Evolutionary conservation across 2,888 invertebrate genomes (phyloP).

Genomic region (Hyposoter didymator): DNA sequence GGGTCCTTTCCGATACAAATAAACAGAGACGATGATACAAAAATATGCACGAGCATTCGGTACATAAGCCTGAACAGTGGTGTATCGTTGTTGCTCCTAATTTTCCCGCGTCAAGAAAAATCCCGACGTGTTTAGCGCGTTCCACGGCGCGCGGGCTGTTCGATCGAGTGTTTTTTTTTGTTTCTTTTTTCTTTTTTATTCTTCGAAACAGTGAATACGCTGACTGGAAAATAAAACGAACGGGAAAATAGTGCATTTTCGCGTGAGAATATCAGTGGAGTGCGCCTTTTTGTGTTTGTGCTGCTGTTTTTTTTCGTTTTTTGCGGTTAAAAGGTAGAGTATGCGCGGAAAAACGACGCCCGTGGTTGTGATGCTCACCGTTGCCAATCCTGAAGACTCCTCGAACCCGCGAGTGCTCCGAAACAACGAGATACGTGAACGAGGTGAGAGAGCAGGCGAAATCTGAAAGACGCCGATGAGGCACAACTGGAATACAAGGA

Average conservation of each 20-base stretch:
- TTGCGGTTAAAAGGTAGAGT: constrained; percentile 51
- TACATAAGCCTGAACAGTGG: constrained; percentile 10
- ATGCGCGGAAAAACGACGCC: constrained; percentile 68
- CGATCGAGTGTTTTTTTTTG: constrained; percentile 6
- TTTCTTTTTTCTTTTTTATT: not conserved
- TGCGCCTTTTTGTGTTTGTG: constrained; percentile 7
- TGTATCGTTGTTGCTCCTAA: constrained; percentile 23
- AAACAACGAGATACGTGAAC: constrained; percentile 66
- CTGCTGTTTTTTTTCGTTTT: not conserved
- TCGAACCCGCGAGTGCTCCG: constrained; percentile 63
- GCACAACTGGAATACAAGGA: constrained; percentile 57
- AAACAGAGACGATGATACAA: not conserved
- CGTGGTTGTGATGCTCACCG: constrained; percentile 59
- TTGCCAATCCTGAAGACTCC: constrained; percentile 50
- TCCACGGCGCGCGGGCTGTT: not conserved
- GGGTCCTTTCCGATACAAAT: constrained; percentile 39
- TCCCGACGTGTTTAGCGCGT: constrained; percentile 23
- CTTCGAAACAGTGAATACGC: constrained; percentile 2
- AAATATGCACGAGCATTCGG: not conserved
- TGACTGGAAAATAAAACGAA: not conserved
- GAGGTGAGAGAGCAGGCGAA: constrained; percentile 52
- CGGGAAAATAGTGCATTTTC: not conserved
- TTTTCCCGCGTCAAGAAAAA: constrained; percentile 10
- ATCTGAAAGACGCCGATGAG: constrained; percentile 63
- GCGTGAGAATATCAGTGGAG: constrained; percentile 33